Evolutionary conservation across 2,113 vertebrate genomes (phyloP), one percentile per base, ranked within the genome.

Genomic region (Sterna hirundo): DNA sequence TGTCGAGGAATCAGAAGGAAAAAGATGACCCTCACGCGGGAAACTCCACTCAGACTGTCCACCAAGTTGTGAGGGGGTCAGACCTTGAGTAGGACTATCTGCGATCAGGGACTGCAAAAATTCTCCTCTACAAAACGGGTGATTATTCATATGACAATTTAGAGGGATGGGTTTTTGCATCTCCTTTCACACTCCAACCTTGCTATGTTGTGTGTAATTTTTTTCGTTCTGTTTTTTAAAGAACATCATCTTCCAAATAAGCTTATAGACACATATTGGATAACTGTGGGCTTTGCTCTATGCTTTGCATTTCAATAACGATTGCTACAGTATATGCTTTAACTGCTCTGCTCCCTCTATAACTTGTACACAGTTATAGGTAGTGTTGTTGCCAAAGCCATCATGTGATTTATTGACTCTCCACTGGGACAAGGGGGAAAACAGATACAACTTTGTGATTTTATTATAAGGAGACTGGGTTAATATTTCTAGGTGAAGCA

Each of bases 371-470:
- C 97, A 98, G 97, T 98, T 97, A 95, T 95, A 95, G 97, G 97
- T 83, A 98, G 96, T 94, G 97, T 96, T 97, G 97, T 97, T 98
- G 98, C 98, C 98, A 98, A 98, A 98, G 98, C 98, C 97, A 98
- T 98, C 97, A 98, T 98, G 98, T 98, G 98, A 98, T 98, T 99
- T 98, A 98, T 98, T 98, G 98, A 98, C 98, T 97, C 98, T 98
- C 98, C 97, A 78, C 98, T 98, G 98, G 98, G 98, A 98, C 98
- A 98, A 98, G 98, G 96, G 97, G 97, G 98, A 98, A 97, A 97
- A 98, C 98, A 98, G 98, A 98, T 98, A 98, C 97, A 98, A 99
- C 98, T 98, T 98, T 98, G 98, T 98, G 98, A 99, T 98, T 98
- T 98, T 98, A 98, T 99, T 98, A 98, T 98, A 98, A 98, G 98